phyloP scores from a whole-genome alignment of 2,113 vertebrate species.

The Bufo gargarizans region DNA sequence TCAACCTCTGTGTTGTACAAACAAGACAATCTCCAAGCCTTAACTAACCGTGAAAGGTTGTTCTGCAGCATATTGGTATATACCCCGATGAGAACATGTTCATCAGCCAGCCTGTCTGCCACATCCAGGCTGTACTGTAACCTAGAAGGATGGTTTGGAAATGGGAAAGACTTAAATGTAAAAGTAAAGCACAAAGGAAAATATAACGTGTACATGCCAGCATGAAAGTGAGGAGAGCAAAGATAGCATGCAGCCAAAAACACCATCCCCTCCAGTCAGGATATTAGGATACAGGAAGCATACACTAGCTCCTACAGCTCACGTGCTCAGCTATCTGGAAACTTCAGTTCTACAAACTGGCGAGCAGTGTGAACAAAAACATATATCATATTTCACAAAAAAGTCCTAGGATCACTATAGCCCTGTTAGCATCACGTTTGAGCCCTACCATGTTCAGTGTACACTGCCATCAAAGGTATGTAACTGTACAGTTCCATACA shows the following conservation, averaged over 20 bases:
- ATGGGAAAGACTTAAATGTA: background rate
- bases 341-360: background rate
- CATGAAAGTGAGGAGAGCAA: background rate
- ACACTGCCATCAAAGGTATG: too few species aligned
- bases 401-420: too few species aligned
- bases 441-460: too few species aligned
- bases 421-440: background rate
- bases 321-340: background rate
- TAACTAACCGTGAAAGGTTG: conserved; percentile 93
- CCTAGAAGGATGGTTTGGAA: conserved; percentile 80
- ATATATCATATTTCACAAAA: background rate
- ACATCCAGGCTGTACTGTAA: conserved; percentile 95
- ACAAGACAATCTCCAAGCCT: conserved; percentile 70
- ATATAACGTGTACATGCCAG: background rate
- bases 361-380: background rate
- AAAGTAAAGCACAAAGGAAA: conserved; percentile 44
- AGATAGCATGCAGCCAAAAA: conserved; percentile 22
- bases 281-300: background rate
- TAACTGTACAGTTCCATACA: too few species aligned
- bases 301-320: background rate
- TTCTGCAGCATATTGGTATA: conserved; percentile 97
- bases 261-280: background rate
- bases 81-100: conserved; percentile 96
- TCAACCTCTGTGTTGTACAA: background rate
- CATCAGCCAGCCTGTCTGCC: conserved; percentile 97